phyloP scores from a whole-genome alignment of 2,888 invertebrate species.

The Ectobius pallidus region DNA sequence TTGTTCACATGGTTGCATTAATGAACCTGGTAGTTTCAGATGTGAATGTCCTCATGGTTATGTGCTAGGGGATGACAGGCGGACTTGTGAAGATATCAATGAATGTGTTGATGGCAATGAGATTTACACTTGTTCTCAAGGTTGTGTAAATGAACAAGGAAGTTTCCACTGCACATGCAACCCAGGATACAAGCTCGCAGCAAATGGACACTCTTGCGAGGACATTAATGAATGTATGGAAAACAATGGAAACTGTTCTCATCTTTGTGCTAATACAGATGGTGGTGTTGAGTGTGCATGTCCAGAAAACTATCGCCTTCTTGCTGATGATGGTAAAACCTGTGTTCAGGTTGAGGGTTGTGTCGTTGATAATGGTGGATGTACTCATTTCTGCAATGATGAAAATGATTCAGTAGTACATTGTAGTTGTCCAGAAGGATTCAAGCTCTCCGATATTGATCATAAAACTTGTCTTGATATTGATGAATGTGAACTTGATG shows the following conservation, averaged over 20 bases:
- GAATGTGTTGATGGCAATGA: slow-evolving; percentile 49
- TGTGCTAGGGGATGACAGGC: slow-evolving; percentile 44
- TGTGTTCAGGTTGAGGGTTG: slow-evolving; percentile 52
- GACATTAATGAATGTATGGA: slow-evolving; percentile 56
- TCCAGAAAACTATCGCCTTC: slow-evolving; percentile 57
- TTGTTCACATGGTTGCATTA: slow-evolving; percentile 51
- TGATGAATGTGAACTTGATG: slow-evolving; percentile 53
- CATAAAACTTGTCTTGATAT: slow-evolving; percentile 53
- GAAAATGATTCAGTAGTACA: slow-evolving; percentile 52
- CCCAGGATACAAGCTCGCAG: slow-evolving; percentile 52
- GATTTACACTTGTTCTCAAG: slow-evolving; percentile 53
- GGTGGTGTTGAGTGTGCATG: slow-evolving; percentile 55
- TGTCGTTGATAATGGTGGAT: slow-evolving; percentile 58
- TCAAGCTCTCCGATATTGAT: slow-evolving; percentile 45
- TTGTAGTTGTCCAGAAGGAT: slow-evolving; percentile 57
- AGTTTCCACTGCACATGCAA: slow-evolving; percentile 60
- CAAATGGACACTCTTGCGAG: slow-evolving; percentile 42
- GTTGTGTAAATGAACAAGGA: slow-evolving; percentile 58
- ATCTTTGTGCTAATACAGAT: slow-evolving; percentile 51
- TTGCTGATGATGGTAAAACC: slow-evolving; percentile 53
- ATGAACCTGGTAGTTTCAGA: slow-evolving; percentile 49
- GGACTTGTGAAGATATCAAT: slow-evolving; percentile 55
- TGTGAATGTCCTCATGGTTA: slow-evolving; percentile 63
- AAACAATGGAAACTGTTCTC: slow-evolving; percentile 64
- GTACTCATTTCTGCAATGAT: slow-evolving; percentile 62